Evolutionary conservation across 2,113 vertebrate species (phyloP), one percentile per base, ranked within the genome.

Genomic region (Scytalopus superciliaris): DNA sequence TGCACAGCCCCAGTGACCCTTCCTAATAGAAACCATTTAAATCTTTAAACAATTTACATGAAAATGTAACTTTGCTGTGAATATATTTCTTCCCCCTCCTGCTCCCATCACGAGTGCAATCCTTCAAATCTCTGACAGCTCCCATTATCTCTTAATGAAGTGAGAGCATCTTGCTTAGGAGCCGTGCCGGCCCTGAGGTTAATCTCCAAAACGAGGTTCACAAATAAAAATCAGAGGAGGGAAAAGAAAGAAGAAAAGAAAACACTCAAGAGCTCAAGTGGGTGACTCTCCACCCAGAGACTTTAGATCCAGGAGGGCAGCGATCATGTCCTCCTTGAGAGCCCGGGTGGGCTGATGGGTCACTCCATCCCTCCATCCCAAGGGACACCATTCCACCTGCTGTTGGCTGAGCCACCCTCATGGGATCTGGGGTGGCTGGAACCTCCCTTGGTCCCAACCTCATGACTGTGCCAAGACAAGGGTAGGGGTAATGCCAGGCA

Each of bases 1-100:
- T 15, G 21, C 49, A 85, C 80, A 89, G 95, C 57, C 94, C 84
- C 44, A 12, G 59, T 94, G 95, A 96, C 96, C 95, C 94, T 96
- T 96, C 90, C 92, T 96, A 96, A 97, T 95, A 95, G 96, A 95
- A 97, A 96, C 94, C 92, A 93, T 97, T 97, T 96, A 96, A 97
- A 96, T 96, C 96, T 96, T 97, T 94, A 95, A 96, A 97, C 96
- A 94, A 97, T 96, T 96, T 96, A 94, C 97, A 97, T 96, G 96
- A 95, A 96, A 97, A 96, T 94, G 78, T 96, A 96, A 94, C 94
- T 96, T 96, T 92, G 91, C 93, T 66, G 67, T 9, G 57, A 95
- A 91, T 93, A 92, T 92, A 91, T 96, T 93, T 93, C 91, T 96
- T 88, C 68, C 55, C 84, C 73, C 82, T 94, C 91, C 81, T 84